A percentile compares a stretch with the other conserved stretches of the same genome.
phyloP scores from a whole-genome alignment of 1,140 invertebrate species.

The Macrobrachium rosenbergii region DNA sequence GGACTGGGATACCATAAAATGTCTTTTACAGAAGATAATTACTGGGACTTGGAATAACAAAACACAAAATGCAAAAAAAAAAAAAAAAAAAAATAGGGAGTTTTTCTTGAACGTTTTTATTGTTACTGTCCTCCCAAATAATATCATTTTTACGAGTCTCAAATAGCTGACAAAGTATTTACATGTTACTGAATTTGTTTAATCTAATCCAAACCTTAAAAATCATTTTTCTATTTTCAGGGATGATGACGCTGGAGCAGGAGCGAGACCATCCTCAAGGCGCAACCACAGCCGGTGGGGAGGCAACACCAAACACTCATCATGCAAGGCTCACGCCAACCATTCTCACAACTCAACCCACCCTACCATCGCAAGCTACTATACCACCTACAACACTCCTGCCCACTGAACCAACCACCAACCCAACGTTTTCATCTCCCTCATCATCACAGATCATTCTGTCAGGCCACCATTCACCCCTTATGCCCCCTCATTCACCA shows the following conservation, averaged over 20 bases:
- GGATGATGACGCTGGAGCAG: conserved; percentile 61
- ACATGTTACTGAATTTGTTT: background rate
- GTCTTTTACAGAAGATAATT: no score
- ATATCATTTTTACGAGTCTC: no score
- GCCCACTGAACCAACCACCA: background rate
- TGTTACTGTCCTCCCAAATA: background rate
- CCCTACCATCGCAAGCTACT: conserved; percentile 8
- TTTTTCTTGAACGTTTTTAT: background rate
- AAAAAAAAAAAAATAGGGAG: no score
- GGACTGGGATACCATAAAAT: no score
- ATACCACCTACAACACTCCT: conserved; percentile 35
- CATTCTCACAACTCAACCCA: background rate
- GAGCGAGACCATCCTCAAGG: conserved; percentile 53
- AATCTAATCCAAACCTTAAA: background rate
- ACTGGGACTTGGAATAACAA: no score
- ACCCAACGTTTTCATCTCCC: no score
- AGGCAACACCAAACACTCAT: conserved; percentile 25
- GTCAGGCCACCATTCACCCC: no score
- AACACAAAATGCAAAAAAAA: no score
- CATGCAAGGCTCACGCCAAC: conserved; percentile 26
- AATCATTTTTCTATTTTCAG: conserved; percentile 1
- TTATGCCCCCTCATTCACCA: no score
- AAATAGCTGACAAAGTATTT: no score
- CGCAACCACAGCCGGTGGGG: conserved; percentile 48
- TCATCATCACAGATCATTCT: no score